These are phyloP conservation scores for Venustaconcha ellipsiformis DNA, from an alignment of 1,140 invertebrate genomes.

Conservation along the genomic window DNA sequence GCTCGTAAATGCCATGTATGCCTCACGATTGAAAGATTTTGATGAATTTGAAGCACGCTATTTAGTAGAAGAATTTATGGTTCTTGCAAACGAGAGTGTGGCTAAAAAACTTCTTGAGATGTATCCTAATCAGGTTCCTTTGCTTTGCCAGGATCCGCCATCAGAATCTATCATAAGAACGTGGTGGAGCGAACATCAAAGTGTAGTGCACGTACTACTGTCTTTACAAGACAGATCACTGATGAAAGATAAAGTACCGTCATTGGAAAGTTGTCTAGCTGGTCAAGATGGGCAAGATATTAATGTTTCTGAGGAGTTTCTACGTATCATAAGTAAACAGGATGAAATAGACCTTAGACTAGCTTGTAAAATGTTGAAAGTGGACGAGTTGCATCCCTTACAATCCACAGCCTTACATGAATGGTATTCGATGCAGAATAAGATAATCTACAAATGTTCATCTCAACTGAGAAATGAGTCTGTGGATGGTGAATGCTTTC, in stretches of 20 bases:
- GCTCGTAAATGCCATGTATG: slow-evolving; percentile 26
- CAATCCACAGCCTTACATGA: slow-evolving; percentile 25
- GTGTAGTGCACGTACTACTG: slow-evolving; percentile 11
- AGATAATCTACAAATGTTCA: slow-evolving; percentile 21
- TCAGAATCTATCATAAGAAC: slow-evolving; percentile 5
- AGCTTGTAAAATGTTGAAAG: slow-evolving; percentile 13
- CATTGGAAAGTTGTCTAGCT: background rate
- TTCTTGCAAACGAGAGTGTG: background rate
- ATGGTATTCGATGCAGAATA: slow-evolving; percentile 32
- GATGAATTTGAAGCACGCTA: slow-evolving; percentile 16
- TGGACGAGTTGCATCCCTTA: slow-evolving; percentile 27
- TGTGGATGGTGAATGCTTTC: slow-evolving; percentile 24
- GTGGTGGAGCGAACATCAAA: slow-evolving; percentile 10
- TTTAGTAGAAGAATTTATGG: background rate
- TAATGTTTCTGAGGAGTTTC: slow-evolving; percentile 7
- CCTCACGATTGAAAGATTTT: slow-evolving; percentile 38
- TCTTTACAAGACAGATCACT: slow-evolving; percentile 15
- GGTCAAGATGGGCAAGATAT: slow-evolving; percentile 13
- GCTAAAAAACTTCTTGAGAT: background rate
- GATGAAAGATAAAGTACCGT: background rate
- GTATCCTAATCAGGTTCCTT: slow-evolving; percentile 11
- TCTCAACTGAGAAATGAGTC: no score
- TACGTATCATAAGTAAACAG: no score
- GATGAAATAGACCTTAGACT: no score
- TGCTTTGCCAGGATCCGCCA: slow-evolving; percentile 22